Evolutionary conservation across 2,797 vertebrate genomes (phyloP), one percentile per base, ranked within the genome.

Genomic region (Falco concolor): DNA sequence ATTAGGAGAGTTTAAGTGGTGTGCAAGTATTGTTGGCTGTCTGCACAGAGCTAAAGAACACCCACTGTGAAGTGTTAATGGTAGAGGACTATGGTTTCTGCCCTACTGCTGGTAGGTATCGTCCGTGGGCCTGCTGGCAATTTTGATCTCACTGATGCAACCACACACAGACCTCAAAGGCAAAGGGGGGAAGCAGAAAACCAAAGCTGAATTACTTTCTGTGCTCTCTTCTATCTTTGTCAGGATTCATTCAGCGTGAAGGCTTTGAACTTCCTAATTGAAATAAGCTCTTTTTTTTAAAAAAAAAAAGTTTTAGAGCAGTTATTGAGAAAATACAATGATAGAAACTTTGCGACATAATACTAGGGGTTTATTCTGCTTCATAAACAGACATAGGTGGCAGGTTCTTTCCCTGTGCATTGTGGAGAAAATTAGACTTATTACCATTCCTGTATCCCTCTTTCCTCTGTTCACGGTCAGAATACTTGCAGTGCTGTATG

Each of bases 1-100:
- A 63, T 82, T 95, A 86, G 68, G 70, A 89, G 56, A 69, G 69
- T 88, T 93, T 87, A 95, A 96, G 94, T 94, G 73, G 25, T 64
- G 44, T 12, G 1, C 2, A 12, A 76, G 40, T 78, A 54, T 85
- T 74, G 25, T 20, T 87, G 75, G 34, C 64, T 53, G 28, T 63
- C 75, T 92, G 64, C 64, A 61, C 30, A 21, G 25, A 36, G 67
- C 81, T 93, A 44, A 92, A 87, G 38, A 77, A 91, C 45, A 53
- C 67, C 60, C 38, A 40, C 56, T 28, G 40, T 44, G 79, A 83
- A 81, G 27, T 18, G 53, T 50, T 89, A 80, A 74, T 50, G 12
- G 47, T 44, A 70, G 32, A 88, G 40, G 36, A 52, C 52, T 70
- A 6, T 59, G n/a, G 8, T 25, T 86, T 89, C 67, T 40, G 6